Evolutionary conservation across 1,140 invertebrate species (phyloP), one percentile per base, ranked within the genome.

Genomic region (Temnothorax curvispinosus): DNA sequence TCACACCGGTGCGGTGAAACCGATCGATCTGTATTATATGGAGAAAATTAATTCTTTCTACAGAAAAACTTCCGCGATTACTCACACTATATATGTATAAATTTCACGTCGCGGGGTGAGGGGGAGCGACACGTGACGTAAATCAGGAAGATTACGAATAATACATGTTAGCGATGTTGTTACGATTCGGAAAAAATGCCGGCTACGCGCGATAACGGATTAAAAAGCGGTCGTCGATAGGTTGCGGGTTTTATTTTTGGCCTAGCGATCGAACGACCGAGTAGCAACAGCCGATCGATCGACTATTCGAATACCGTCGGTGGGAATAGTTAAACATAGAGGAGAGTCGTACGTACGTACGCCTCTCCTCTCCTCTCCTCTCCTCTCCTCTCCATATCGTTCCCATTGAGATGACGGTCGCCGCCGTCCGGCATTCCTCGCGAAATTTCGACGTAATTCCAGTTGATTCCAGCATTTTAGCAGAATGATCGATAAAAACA

Each of bases 181-280:
- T 44, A 9, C 13, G 41, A 72, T 62, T 60, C 32, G 38, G 50
- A 44, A 50, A 27, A 65, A 85, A 65, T 35, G 35, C 38, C 60
- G 38, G 56, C 38, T 64, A 54, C n/a, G 62, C 65, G 54, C 67
- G 74, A 62, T 32, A 75, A 52, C 78, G 27, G 74, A 87, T 87
- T 89, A 80, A 87, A 90, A 85, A 71, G 65, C 86, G 80, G 47
- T 90, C 86, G 75, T 9, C 64, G 74, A 47, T 27, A 47, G 21
- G 82, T 69, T 56, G 69, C 67, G 75, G 85, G 78, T 85, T 90
- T 90, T 90, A 90, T 90, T 90, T 90, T 90, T 89, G 88, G 89
- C 62, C 75, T 15, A 5, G 41, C 85, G 72, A 90, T 90, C 88
- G 85, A 90, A 87, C 65, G n/a, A 82, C 64, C 44, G 62, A 89